Percentiles rank a stretch among this genome's conserved stretches.
Evolutionary conservation across 2,888 invertebrate species (phyloP).

Genomic region (Acanthosepion esculentum): DNA sequence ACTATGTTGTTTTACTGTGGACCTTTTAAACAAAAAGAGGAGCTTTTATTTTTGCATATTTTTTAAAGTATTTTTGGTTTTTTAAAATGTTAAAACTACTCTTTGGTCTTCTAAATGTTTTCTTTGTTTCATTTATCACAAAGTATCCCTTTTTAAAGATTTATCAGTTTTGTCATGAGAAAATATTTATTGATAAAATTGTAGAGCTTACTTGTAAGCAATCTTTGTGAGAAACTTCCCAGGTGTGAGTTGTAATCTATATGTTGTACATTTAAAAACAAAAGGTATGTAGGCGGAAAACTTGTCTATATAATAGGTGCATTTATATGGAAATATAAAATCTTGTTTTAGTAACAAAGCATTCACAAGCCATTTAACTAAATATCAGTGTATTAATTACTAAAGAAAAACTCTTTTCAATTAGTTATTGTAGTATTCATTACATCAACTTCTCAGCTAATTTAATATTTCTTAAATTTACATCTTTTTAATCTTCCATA

Average conservation of each 20-base stretch:
- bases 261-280: background rate
- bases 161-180: background rate
- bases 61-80: background rate
- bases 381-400: no score
- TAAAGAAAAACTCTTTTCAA: no score
- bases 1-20: background rate
- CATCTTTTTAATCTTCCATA: no score
- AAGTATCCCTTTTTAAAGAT: background rate
- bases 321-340: background rate
- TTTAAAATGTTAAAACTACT: background rate
- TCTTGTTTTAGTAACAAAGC: no score
- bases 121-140: background rate
- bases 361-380: no score
- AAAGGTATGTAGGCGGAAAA: background rate
- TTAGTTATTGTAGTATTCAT: no score
- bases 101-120: background rate
- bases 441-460: no score
- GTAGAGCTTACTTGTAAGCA: background rate
- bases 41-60: background rate
- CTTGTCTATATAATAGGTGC: background rate
- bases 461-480: no score
- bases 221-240: background rate
- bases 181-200: background rate
- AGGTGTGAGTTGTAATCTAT: background rate
- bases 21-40: background rate